A percentile compares a stretch with the other conserved stretches of the same genome.
Evolutionary conservation across 2,797 vertebrate species (phyloP).

Genomic region (Sebastes paucispinis): DNA sequence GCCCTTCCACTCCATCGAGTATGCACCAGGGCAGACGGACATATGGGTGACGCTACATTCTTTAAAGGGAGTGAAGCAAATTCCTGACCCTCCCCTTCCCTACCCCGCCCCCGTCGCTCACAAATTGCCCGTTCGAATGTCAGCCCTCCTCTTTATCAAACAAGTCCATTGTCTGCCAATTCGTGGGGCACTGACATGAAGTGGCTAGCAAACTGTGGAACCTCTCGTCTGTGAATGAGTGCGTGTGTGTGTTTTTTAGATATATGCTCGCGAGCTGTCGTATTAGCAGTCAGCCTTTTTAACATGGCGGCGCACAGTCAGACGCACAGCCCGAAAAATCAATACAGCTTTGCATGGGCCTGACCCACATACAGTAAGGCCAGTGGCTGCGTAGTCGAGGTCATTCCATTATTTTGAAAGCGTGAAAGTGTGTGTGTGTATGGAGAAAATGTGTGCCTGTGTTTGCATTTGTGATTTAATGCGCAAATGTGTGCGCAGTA

Average conservation of each 20-base stretch:
- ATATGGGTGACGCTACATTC: conserved; percentile 82
- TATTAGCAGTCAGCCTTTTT: conserved; percentile 72
- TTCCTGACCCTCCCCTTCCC: conserved; percentile 69
- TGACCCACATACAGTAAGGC: conserved; percentile 84
- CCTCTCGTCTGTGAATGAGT: conserved; percentile 50
- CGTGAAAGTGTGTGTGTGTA: background rate
- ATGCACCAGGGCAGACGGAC: conserved; percentile 76
- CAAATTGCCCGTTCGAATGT: conserved; percentile 81
- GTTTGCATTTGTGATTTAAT: conserved; percentile 10
- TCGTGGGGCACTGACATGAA: conserved; percentile 66
- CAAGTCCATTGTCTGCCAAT: conserved; percentile 78
- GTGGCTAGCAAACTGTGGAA: conserved; percentile 60
- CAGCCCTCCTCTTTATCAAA: conserved; percentile 80
- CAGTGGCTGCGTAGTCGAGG: conserved; percentile 41
- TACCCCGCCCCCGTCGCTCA: conserved; percentile 64
- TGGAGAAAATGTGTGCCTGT: conserved; percentile 4
- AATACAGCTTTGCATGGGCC: conserved; percentile 83
- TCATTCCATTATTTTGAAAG: conserved; percentile 54
- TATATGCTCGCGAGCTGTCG: conserved; percentile 53
- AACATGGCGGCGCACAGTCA: conserved; percentile 66
- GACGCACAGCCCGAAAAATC: conserved; percentile 80
- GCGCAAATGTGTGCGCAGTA: background rate
- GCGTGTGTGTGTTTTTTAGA: conserved; percentile 30
- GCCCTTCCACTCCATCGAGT: conserved; percentile 77
- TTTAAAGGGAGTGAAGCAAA: conserved; percentile 78